Conservation (phyloP, 2,797 vertebrate species). For the Emydoidea blandingii region DNA sequence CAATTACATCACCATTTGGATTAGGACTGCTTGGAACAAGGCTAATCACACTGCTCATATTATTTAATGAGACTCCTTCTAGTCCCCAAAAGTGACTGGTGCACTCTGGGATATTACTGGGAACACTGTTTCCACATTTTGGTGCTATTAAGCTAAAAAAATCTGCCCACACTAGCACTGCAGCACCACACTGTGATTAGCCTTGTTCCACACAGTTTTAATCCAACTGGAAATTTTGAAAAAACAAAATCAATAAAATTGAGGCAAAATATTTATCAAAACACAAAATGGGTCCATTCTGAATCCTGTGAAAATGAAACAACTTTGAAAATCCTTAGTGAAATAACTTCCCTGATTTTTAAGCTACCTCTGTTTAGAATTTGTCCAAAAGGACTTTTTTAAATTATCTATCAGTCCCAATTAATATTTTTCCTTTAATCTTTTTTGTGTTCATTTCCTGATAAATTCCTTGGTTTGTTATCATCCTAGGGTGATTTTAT, state of each 20-base stretch:
- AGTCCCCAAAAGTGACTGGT: too few species aligned
- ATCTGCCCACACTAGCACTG: too few species aligned
- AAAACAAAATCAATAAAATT: background rate
- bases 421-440: background rate
- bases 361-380: background rate
- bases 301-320: rapidly evolving
- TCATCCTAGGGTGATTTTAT: background rate
- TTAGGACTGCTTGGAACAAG: background rate
- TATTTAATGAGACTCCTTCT: too few species aligned
- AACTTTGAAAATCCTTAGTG: background rate
- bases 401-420: background rate
- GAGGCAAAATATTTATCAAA: background rate
- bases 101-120: too few species aligned
- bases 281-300: rapidly evolving
- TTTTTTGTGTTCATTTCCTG: background rate
- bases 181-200: too few species aligned
- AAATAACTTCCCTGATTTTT: background rate
- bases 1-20: background rate
- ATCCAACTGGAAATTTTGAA: background rate
- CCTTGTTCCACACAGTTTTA: too few species aligned
- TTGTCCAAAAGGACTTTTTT: background rate
- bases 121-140: too few species aligned
- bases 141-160: too few species aligned
- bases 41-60: background rate
- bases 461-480: background rate